These are phyloP conservation scores for Megathymus violae DNA, from an alignment of 1,140 invertebrate species.

Conservation along the genomic window DNA sequence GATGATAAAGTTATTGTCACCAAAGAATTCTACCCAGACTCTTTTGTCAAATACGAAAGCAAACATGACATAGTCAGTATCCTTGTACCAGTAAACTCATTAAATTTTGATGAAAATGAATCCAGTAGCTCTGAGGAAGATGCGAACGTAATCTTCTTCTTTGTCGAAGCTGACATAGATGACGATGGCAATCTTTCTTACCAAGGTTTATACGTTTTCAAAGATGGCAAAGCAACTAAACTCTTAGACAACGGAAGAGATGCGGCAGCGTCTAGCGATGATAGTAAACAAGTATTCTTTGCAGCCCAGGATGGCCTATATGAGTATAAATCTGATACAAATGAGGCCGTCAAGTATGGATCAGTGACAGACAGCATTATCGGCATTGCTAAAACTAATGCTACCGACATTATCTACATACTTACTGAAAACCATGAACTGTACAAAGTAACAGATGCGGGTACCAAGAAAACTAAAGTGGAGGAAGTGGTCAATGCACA, in stretches of 20 bases:
- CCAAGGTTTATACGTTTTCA: slow-evolving; percentile 55
- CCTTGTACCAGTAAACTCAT: slow-evolving; percentile 48
- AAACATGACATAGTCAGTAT: slow-evolving; percentile 57
- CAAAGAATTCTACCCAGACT: slow-evolving; percentile 46
- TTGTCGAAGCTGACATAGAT: slow-evolving; percentile 55
- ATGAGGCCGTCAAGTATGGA: slow-evolving; percentile 61
- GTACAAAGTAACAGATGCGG: slow-evolving; percentile 58
- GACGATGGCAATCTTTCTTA: slow-evolving; percentile 45
- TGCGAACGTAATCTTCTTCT: slow-evolving; percentile 45
- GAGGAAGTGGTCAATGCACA: slow-evolving; percentile 47
- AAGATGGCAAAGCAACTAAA: slow-evolving; percentile 48
- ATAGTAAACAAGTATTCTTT: slow-evolving; percentile 55
- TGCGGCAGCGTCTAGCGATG: slow-evolving; percentile 47
- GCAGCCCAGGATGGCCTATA: slow-evolving; percentile 63
- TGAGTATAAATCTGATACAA: slow-evolving; percentile 44
- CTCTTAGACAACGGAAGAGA: slow-evolving; percentile 60
- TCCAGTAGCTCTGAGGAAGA: slow-evolving; percentile 18
- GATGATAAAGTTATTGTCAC: slow-evolving; percentile 31
- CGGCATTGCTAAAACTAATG: slow-evolving; percentile 52
- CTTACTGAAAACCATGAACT: slow-evolving; percentile 55
- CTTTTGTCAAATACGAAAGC: slow-evolving; percentile 43
- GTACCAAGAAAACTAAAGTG: slow-evolving; percentile 57
- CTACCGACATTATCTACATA: slow-evolving; percentile 54
- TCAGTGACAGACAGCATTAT: slow-evolving; percentile 57
- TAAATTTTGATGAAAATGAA: slow-evolving; percentile 50